Base-by-base conservation (phyloP, 92 coral and sea anemone species). In the Umimayanthus chanpuru region DNA sequence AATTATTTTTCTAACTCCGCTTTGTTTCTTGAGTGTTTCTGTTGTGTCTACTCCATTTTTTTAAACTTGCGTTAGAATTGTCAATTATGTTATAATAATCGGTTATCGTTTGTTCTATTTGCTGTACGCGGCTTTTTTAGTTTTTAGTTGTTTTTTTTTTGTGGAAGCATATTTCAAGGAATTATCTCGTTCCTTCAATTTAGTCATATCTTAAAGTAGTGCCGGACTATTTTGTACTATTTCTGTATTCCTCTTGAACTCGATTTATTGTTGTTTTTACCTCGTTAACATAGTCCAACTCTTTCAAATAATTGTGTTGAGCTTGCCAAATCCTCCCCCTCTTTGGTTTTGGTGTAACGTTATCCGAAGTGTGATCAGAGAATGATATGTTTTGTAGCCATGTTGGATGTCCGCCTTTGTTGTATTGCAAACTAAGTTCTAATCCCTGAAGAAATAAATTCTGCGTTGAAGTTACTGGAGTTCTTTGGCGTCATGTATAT, bases 271-370 rank as follows among this genome's bases (percentile, higher is more conserved):
- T 75, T 75, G 47, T 67, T 75, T 38, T 14, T 75, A 14, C 18
- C 18, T 75, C 4, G 25, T 38, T 36, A 2, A 36, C 25, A n/a
- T 32, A 14, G 47, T 40, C 79, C 29, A 16, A 55, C 9, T 38
- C 26, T 18, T 39, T 75, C 41, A 75, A 26, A 18, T 32, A 25
- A 6, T 30, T 15, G 49, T 38, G 26, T 66, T 66, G 73, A 66
- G 10, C 73, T 67, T 67, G 30, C 73, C n/a, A 26, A 67, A 26
- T 23, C 77, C n/a, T 73, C 44, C 32, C 36, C 77, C 47, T 30
- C 77, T 73, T 30, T 73, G 77, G 36, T 73, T 73, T 32, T 73
- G 77, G 77, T 32, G 41, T 73, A 32, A 73, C 32, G 77, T 36
- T n/a, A 73, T 28, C 36, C 32, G 4, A 28, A 73, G n/a, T n/a